A percentile compares a stretch with the other conserved stretches of the same genome.
These are phyloP conservation scores for Ceuthmochares aereus DNA, from an alignment of 2,113 vertebrate species.

Conservation along the genomic window DNA sequence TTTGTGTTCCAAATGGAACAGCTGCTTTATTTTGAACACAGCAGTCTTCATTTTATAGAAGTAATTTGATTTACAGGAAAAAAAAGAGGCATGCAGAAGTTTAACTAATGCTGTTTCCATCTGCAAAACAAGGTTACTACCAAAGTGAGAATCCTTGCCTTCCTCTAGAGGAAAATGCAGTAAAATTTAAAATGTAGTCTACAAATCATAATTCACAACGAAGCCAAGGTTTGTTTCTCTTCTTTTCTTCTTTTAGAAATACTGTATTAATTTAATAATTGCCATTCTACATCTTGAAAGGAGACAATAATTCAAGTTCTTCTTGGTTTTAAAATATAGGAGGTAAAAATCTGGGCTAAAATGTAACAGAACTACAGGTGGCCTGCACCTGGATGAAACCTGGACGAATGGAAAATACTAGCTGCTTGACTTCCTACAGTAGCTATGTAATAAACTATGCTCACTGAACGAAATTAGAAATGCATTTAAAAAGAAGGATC, in stretches of 20 bases:
- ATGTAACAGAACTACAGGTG: constrained; percentile 58
- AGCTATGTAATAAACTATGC: constrained; percentile 49
- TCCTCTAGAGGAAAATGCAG: constrained; percentile 22
- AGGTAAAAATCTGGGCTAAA: constrained; percentile 1
- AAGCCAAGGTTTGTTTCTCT: neutral
- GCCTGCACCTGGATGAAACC: constrained; percentile 74
- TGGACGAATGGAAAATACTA: constrained; percentile 54
- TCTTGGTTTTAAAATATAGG: neutral
- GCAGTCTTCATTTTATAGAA: neutral
- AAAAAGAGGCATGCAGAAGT: neutral
- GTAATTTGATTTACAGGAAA: neutral
- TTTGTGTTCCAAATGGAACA: neutral
- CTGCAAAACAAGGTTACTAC: neutral
- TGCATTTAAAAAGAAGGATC: constrained; percentile 39
- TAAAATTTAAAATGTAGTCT: constrained; percentile 25
- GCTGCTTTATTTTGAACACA: neutral
- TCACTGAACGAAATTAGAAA: constrained; percentile 43
- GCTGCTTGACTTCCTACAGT: constrained; percentile 58
- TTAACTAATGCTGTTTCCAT: neutral
- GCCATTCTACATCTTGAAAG: neutral
- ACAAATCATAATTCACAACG: neutral
- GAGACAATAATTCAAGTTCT: neutral
- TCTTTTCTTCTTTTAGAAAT: neutral
- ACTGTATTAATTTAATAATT: neutral
- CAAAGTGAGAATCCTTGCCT: neutral